phyloP scores from a whole-genome alignment of 2,888 invertebrate species.

The Vandiemenella viatica region DNA sequence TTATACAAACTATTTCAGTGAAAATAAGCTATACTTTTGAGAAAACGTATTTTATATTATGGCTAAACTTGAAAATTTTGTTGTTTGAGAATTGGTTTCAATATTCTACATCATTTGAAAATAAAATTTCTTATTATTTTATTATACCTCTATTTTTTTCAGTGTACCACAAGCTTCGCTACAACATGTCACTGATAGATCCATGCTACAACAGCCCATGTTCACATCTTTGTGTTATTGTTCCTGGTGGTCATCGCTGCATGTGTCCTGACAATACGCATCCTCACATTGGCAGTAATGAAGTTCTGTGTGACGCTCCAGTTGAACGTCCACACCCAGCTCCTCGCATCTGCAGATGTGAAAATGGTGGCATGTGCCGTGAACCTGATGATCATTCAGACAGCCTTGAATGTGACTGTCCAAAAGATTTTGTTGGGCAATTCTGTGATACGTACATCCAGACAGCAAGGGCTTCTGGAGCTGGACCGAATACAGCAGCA shows the following conservation, averaged over 20 bases:
- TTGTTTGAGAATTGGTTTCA: no score
- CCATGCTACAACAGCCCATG: constrained; percentile 60
- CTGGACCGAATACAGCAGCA: constrained; percentile 46
- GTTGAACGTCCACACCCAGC: constrained; percentile 57
- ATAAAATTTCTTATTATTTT: no score
- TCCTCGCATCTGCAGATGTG: constrained; percentile 67
- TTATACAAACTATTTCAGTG: not conserved
- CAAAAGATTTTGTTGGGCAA: constrained; percentile 52
- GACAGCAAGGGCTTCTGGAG: constrained; percentile 37
- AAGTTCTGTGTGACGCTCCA: constrained; percentile 68
- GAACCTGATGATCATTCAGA: constrained; percentile 32
- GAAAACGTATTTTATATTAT: no score
- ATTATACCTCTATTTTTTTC: no score
- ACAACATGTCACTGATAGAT: constrained; percentile 56
- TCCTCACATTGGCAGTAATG: constrained; percentile 32
- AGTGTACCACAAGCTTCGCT: constrained; percentile 70
- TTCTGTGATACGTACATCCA: constrained; percentile 54
- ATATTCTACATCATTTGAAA: no score
- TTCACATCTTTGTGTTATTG: constrained; percentile 82
- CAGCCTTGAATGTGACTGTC: constrained; percentile 52
- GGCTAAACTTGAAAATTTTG: no score
- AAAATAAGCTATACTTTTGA: no score
- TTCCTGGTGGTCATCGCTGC: constrained; percentile 78
- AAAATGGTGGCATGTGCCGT: constrained; percentile 44
- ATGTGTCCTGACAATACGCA: constrained; percentile 70